phyloP scores from a whole-genome alignment of 1,140 invertebrate genomes.

The Drosophila lacertosa region DNA sequence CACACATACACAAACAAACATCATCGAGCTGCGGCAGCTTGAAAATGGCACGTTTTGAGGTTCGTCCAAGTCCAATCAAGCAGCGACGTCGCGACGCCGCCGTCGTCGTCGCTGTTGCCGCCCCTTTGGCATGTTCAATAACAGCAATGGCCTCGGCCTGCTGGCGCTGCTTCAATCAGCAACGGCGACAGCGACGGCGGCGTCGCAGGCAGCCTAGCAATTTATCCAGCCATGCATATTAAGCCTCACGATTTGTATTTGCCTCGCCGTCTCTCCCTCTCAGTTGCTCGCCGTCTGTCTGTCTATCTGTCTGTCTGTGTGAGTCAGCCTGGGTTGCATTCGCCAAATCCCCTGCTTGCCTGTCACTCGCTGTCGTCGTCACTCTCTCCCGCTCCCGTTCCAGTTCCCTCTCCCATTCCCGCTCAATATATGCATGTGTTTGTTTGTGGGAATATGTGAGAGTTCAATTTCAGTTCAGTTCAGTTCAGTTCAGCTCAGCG shows the following conservation, averaged over 20 bases:
- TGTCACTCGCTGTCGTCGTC: constrained; percentile 37
- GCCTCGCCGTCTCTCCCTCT: constrained; percentile 27
- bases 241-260: constrained; percentile 82
- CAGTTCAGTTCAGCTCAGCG: constrained; percentile 61
- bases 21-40: constrained; percentile 62
- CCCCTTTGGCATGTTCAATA: constrained; percentile 56
- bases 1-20: constrained; percentile 25
- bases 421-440: neutral
- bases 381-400: no score
- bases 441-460: constrained; percentile 26
- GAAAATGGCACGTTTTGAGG: constrained; percentile 77
- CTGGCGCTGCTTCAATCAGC: constrained; percentile 46
- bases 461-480: constrained; percentile 75
- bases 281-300: neutral
- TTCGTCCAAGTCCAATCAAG: constrained; percentile 79
- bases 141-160: constrained; percentile 45
- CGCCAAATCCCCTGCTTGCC: constrained; percentile 17
- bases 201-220: constrained; percentile 71
- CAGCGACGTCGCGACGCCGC: constrained; percentile 31
- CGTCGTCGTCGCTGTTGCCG: constrained; percentile 25
- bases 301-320: constrained; percentile 45
- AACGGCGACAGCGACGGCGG: constrained; percentile 12
- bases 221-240: constrained; percentile 82
- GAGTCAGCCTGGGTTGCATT: constrained; percentile 51
- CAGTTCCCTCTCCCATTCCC: neutral